Conservation (phyloP, 92 coral and sea anemone genomes). For the Epizoanthus stellaris region DNA sequence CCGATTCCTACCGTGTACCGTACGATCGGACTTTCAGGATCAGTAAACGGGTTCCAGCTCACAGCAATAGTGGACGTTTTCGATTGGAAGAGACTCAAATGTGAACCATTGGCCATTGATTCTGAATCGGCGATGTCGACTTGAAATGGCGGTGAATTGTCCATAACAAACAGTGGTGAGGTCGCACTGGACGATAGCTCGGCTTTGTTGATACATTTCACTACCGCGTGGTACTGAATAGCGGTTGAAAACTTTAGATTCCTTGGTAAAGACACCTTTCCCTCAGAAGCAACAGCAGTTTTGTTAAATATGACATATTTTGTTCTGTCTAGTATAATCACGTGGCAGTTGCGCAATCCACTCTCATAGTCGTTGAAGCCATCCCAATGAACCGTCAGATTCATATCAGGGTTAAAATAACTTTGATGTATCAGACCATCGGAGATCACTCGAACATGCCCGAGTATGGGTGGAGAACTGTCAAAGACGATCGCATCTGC, state of each 20-base stretch:
- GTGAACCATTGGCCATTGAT: constrained; percentile 57
- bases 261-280: constrained; percentile 30
- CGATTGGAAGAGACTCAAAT: constrained; percentile 61
- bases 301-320: constrained; percentile 16
- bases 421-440: constrained; percentile 17
- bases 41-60: constrained; percentile 77
- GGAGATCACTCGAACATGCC: constrained; percentile 54
- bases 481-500: constrained; percentile 82
- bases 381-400: constrained; percentile 55
- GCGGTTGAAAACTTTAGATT: constrained; percentile 44
- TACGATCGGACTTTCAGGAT: constrained; percentile 69
- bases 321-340: constrained; percentile 31
- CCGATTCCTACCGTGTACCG: constrained; percentile 74
- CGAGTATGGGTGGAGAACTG: constrained; percentile 69
- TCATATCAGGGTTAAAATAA: constrained; percentile 33
- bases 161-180: constrained; percentile 59
- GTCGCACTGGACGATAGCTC: constrained; percentile 56
- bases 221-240: constrained; percentile 43
- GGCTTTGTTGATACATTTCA: constrained; percentile 75
- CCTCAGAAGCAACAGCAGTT: constrained; percentile 30
- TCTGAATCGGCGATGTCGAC: constrained; percentile 31
- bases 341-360: constrained; percentile 66
- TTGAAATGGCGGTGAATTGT: constrained; percentile 69
- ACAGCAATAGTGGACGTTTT: constrained; percentile 49
- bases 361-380: constrained; percentile 76